A percentile compares a stretch with the other conserved stretches of the same genome.
phyloP scores from a whole-genome alignment of 2,797 vertebrate species.

The Dromococcyx pavoninus region DNA sequence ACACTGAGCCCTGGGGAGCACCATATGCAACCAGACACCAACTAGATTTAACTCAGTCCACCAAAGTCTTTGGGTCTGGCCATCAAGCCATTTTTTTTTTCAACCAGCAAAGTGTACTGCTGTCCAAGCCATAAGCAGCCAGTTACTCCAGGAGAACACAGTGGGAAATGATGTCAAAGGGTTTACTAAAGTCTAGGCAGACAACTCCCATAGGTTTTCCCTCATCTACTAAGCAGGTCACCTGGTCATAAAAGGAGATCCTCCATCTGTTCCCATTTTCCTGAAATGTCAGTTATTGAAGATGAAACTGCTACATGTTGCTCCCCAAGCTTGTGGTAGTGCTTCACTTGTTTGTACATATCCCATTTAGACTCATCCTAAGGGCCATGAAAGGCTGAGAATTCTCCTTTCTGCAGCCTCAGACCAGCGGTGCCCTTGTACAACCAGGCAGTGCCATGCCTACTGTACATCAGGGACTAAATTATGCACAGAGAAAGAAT shows the following conservation, averaged over 20 bases:
- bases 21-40: too few relatives aligned
- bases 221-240: too few relatives aligned
- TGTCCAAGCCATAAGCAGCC: too few relatives aligned
- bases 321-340: neutral
- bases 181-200: too few relatives aligned
- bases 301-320: neutral
- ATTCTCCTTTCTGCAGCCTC: neutral
- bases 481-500: neutral
- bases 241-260: accelerated
- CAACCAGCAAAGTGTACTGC: too few relatives aligned
- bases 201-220: too few relatives aligned
- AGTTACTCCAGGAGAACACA: too few relatives aligned
- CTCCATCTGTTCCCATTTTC: neutral
- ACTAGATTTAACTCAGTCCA: too few relatives aligned
- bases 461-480: neutral
- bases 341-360: neutral
- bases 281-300: neutral
- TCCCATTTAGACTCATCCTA: neutral
- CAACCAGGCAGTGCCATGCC: neutral
- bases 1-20: too few relatives aligned
- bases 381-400: neutral
- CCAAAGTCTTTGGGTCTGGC: too few relatives aligned
- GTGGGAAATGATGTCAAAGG: too few relatives aligned
- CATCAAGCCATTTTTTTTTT: too few relatives aligned
- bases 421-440: neutral